Evolutionary conservation across 1,140 invertebrate species (phyloP), one percentile per base, ranked within the genome.

Genomic region (Leucophenga varia): DNA sequence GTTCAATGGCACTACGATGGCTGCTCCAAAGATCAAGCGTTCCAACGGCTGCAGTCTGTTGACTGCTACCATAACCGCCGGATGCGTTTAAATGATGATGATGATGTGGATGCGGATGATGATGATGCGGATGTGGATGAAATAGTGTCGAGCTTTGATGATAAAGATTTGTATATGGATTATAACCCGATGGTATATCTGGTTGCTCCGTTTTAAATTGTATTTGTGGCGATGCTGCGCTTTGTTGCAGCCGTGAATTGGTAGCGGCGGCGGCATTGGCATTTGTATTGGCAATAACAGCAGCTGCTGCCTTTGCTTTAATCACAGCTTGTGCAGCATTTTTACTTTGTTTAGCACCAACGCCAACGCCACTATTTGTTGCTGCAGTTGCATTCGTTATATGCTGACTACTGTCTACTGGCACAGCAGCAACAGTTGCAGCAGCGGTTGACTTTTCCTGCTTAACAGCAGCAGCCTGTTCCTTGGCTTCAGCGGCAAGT

Each of bases 151-250:
- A 40, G 36, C 47, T 51, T 22, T 70, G 63, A 35, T 71, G 67
- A 17, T 70, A 67, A 28, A 70, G 51, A 57, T 64, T 70, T 12
- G 54, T 50, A n/a, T 70, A 72, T 12, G 69, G 55, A 4, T 56
- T 42, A 30, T 72, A 72, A 37, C 61, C 57, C 32, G 4, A 38
- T 13, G 16, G 20, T 4, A 39, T 10, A 17, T 72, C 69, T 9
- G 60, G 40, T 25, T 65, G 68, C 42, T 72, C 69, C 18, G 68
- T 57, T 14, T 72, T 72, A 28, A 72, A 57, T 17, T 72, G 64
- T 6, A 65, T 4, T 20, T 48, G 40, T 8, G 41, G 32, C 12
- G 22, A 10, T 6, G 28, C 12, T 9, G 39, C 5, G 8, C 21
- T 30, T 32, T 18, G 49, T 8, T 18, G 28, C 12, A 4, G 42